Base-by-base conservation (phyloP, 2,888 invertebrate genomes). In the Iselma pallidipennis region DNA sequence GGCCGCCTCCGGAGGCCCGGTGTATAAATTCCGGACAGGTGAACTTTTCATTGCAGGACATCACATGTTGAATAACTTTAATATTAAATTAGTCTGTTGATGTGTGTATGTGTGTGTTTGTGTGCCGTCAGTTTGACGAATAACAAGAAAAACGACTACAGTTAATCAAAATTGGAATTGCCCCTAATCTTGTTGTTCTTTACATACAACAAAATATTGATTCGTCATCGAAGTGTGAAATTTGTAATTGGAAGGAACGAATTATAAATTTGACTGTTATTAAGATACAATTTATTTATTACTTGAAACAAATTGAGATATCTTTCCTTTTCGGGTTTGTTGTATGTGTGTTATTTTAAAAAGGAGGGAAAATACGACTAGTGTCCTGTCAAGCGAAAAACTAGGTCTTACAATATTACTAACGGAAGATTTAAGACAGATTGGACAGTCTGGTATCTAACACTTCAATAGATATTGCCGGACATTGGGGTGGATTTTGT, bases 61-160 rank as follows among this genome's bases (percentile, higher is more conserved):
- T 64, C 66, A 66, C 54, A 67, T 63, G 62, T 16, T 45, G 65
- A 64, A 60, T 60, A 62, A 62, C 55, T 65, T 66, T 65, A 66
- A 66, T 63, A 60, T 65, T 63, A 67, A 65, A 61, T 67, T 67
- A 67, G 59, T n/a, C n/a, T n/a, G n/a, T n/a, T n/a, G n/a, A n/a
- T n/a, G n/a, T n/a, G n/a, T n/a, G n/a, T n/a, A n/a, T n/a, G n/a
- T n/a, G n/a, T n/a, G n/a, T n/a, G n/a, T n/a, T n/a, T n/a, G n/a
- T n/a, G 42, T 53, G 42, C 52, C 50, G 51, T 55, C 55, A 29
- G 33, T 51, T 45, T 37, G 45, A 45, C 10, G 45, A 21, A 45
- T 21, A 21, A 45, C 21, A 45, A 45, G 21, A 21, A 19, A 45
- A 45, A 9, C 45, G 45, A 12, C 45, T 45, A 10, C 2, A 16